Evolutionary conservation across 30 jellyfish, hydroid and myxozoan species (phyloP).

Genomic region (Euphysa ruthae): DNA sequence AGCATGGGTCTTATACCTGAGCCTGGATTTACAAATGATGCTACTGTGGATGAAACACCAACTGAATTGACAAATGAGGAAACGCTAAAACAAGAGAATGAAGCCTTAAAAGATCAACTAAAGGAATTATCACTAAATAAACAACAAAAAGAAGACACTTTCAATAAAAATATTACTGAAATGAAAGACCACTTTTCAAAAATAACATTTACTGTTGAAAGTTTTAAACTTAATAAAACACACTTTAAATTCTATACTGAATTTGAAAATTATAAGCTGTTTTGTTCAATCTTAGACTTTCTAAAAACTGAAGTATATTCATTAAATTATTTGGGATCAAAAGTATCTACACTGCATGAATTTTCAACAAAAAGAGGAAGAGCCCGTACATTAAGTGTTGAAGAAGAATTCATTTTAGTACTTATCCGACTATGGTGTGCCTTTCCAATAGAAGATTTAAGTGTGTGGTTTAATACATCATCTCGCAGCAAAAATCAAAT

Average conservation of each 20-base stretch:
- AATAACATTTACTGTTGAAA: neutral
- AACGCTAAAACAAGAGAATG: neutral
- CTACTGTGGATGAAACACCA: neutral
- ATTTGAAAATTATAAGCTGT: slow-evolving; percentile 1
- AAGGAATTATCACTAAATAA: neutral
- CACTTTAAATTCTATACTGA: slow-evolving; percentile 19
- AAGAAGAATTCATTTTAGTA: slow-evolving; percentile 36
- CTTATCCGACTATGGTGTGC: slow-evolving; percentile 30
- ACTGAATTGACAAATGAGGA: too few relatives aligned
- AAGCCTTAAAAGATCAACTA: neutral
- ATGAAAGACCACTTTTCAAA: neutral
- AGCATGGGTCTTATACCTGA: too few relatives aligned
- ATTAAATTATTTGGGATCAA: too few relatives aligned
- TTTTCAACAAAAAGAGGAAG: slow-evolving; percentile 22
- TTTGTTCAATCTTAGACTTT: slow-evolving; percentile 12
- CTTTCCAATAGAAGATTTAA: slow-evolving; percentile 32
- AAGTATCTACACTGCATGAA: too few relatives aligned
- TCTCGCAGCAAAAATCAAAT: neutral
- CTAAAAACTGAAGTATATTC: too few relatives aligned
- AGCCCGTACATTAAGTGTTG: slow-evolving; percentile 26
- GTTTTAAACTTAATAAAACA: neutral
- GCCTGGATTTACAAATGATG: too few relatives aligned
- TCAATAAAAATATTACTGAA: neutral
- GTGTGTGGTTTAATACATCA: slow-evolving; percentile 7
- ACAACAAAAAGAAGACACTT: neutral